phyloP scores from a whole-genome alignment of 2,888 invertebrate species.

The Beris morrisii region DNA sequence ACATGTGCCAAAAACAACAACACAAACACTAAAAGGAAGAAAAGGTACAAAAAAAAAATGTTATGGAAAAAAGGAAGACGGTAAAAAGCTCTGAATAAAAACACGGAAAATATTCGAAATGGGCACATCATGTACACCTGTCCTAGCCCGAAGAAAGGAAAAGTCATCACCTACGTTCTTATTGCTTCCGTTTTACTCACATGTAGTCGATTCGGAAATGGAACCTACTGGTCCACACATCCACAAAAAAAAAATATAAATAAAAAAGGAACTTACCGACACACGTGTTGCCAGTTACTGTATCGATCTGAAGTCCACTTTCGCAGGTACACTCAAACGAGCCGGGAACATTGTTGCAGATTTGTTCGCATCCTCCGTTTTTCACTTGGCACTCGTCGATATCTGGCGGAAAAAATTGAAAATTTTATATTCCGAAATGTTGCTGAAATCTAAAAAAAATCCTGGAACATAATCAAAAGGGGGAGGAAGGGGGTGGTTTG shows the following conservation, averaged over 20 bases:
- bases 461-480: not conserved
- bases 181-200: conserved; percentile 25
- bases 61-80: conserved; percentile 10
- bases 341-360: conserved; percentile 62
- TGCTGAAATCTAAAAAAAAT: not conserved
- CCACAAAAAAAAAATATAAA: conserved; percentile 1
- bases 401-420: conserved; percentile 51
- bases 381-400: conserved; percentile 61
- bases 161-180: conserved; percentile 26
- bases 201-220: not conserved
- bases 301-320: conserved; percentile 58
- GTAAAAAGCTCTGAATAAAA: not conserved
- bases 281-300: conserved; percentile 56
- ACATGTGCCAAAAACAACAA: conserved; percentile 6
- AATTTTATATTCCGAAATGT: conserved; percentile 3
- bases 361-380: conserved; percentile 61
- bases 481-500: not conserved
- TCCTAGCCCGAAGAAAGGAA: conserved; percentile 29
- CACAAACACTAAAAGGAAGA: not conserved
- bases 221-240: conserved; percentile 1
- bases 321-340: conserved; percentile 62
- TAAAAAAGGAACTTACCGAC: conserved; percentile 54
- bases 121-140: conserved; percentile 39
- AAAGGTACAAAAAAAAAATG: conserved; percentile 7
- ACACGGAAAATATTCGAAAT: conserved; percentile 26